Evolutionary conservation across 2,797 vertebrate species (phyloP), one percentile per base, ranked within the genome.

Genomic region (Pristis pectinata): DNA sequence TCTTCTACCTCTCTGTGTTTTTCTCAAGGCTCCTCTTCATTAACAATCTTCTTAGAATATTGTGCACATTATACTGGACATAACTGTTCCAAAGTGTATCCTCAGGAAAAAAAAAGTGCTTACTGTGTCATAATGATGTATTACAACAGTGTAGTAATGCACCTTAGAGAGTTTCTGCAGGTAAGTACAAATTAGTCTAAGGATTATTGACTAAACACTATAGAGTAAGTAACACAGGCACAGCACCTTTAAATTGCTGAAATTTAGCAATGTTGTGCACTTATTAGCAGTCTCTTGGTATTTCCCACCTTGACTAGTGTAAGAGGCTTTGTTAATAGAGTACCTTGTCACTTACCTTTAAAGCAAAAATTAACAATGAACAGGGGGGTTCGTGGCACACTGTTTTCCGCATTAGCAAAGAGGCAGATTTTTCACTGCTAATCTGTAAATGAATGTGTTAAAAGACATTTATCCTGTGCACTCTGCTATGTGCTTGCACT

Each of bases 261-360:
- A 53, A 94, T 94, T 93, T 94, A 94, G 44, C 70, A 53, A 74
- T 94, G 92, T 56, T 94, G 44, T 94, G 92, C 92, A 94, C 92
- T 94, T 70, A 72, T 94, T 94, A 94, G 70, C 67, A 94, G 70
- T 76, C 70, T 74, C 70, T 76, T 49, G 70, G 92, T 76, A 76
- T 94, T 94, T 74, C 22, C 92, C 92, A 8, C 13, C 41, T 67
- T 76, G 92, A 56, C 49, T 94, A 76, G 56, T 76, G 11, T 94
- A 19, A 76, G 30, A 94, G 92, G 70, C 24, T 24, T 41, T 53
- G 49, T 94, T 74, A 94, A 94, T 94, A 53, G 44, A 53, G 2
- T 53, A 76, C 24, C 4, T 11, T 44, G 64, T 27, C 37, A 93
- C 67, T 93, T 70, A 70, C 8, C 37, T 49, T 53, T 41, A 91